Conservation (phyloP, 2,113 vertebrate species). For the Progne subis region DNA sequence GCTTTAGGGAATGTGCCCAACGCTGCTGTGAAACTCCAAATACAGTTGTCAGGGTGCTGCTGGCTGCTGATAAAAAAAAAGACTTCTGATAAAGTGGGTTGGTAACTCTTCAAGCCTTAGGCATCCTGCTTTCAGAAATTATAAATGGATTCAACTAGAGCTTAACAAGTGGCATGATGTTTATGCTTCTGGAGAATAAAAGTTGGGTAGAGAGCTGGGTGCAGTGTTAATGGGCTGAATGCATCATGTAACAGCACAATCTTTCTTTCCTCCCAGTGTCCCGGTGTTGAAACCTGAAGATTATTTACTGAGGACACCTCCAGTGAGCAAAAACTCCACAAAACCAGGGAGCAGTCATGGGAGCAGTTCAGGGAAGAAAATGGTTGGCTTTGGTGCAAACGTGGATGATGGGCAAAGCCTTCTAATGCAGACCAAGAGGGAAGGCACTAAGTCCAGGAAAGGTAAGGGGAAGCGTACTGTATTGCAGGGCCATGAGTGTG, state of each 20-base stretch:
- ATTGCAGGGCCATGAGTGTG: not conserved
- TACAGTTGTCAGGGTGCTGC: not conserved
- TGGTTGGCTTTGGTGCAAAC: slow-evolving; percentile 23
- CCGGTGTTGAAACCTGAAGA: slow-evolving; percentile 1
- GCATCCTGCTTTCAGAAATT: not conserved
- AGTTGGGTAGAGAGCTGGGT: not conserved
- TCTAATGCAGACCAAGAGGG: slow-evolving; percentile 28
- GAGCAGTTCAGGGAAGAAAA: slow-evolving; percentile 44
- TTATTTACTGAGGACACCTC: not conserved
- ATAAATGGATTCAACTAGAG: not conserved
- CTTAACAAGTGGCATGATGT: not conserved
- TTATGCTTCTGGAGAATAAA: not conserved
- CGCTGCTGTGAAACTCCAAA: not conserved
- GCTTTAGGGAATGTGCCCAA: not conserved
- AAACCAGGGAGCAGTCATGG: not conserved
- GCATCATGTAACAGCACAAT: not conserved
- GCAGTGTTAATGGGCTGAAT: not conserved
- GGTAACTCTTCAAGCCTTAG: not conserved
- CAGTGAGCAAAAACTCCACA: slow-evolving; percentile 23
- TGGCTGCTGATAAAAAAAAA: not conserved
- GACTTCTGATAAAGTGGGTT: not conserved
- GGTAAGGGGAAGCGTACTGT: slow-evolving; percentile 43
- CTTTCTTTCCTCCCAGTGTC: slow-evolving; percentile 57
- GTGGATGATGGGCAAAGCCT: not conserved
- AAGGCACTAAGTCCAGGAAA: slow-evolving; percentile 22